Base-by-base conservation (phyloP, 2,888 invertebrate species). In the Epinotia demarniana region DNA sequence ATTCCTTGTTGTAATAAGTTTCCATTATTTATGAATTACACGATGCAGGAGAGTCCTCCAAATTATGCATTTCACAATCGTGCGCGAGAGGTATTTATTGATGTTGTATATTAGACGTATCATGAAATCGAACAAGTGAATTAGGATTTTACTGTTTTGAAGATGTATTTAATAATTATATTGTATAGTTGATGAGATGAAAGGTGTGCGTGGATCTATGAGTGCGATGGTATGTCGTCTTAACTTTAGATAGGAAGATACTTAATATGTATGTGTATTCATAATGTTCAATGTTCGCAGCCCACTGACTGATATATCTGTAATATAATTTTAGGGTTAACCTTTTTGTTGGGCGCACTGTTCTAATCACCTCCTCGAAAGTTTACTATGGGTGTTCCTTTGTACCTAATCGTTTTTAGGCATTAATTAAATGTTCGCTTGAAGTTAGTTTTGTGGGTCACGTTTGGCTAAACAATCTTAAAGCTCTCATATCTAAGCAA, bases 261-360 rank as follows among this genome's bases (percentile, higher is more conserved):
- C 82, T 72, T 72, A 63, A 53, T 69, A 63, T 68, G 49, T 69
- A 63, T 68, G 49, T 73, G 57, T 67, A 72, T 72, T 66, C 75
- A 43, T 75, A 72, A 67, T 71, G 43, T 67, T 75, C 67, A 81
- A 79, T 85, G 77, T 77, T 83, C 85, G 85, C 88, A 86, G 90
- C 90, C 90, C 92, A 88, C 89, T 90, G 92, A 92, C 92, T 92
- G 92, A 92, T 91, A 82, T 91, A 90, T 91, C 89, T 92, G 61
- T 75, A 75, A 89, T 91, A 87, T 88, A 88, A 77, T 88, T 87
- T 89, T 90, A 90, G 90, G 86, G 87, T 90, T 85, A 87, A 87
- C 83, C 79, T 82, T 80, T 85, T 88, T 87, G 87, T 85, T 84
- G 90, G 89, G 89, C 86, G 83, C 80, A 78, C 77, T 77, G 79